Percentiles rank a stretch among this genome's conserved stretches.
These are phyloP conservation scores for Progne subis DNA, from an alignment of 2,113 vertebrate species.

Conservation along the genomic window DNA sequence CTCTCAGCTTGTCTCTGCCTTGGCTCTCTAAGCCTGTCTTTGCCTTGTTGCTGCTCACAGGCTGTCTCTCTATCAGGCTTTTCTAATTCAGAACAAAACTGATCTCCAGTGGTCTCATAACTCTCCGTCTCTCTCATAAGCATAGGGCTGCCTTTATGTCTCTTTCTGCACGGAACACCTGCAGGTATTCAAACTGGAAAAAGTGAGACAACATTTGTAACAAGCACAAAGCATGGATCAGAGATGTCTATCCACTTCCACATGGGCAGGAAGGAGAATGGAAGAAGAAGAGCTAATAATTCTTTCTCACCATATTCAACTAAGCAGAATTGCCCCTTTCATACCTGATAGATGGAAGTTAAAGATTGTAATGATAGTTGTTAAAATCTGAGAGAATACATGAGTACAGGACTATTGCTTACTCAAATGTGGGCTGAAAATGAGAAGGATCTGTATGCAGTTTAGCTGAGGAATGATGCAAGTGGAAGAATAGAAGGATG, in stretches of 20 bases:
- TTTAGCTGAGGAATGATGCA: neutral
- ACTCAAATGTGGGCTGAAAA: neutral
- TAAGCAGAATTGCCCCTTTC: neutral
- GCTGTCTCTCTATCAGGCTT: neutral
- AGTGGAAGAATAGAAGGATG: neutral
- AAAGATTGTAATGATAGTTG: neutral
- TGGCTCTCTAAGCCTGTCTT: neutral
- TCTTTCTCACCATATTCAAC: neutral
- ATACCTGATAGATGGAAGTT: neutral
- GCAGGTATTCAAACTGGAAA: neutral
- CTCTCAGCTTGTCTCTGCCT: neutral
- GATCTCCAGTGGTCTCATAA: neutral
- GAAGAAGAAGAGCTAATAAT: neutral
- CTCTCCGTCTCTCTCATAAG: neutral
- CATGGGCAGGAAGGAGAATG: neutral
- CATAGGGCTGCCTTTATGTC: neutral
- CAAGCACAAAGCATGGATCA: neutral
- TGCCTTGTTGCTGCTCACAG: neutral
- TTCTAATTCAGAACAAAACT: neutral
- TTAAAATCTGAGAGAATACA: neutral
- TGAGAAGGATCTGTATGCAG: neutral
- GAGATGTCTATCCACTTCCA: neutral
- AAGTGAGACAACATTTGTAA: neutral
- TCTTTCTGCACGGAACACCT: neutral
- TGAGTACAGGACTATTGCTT: neutral